Percentiles rank a stretch among this genome's conserved stretches.
phyloP scores from a whole-genome alignment of 2,888 invertebrate species.

The Onchidella celtica region DNA sequence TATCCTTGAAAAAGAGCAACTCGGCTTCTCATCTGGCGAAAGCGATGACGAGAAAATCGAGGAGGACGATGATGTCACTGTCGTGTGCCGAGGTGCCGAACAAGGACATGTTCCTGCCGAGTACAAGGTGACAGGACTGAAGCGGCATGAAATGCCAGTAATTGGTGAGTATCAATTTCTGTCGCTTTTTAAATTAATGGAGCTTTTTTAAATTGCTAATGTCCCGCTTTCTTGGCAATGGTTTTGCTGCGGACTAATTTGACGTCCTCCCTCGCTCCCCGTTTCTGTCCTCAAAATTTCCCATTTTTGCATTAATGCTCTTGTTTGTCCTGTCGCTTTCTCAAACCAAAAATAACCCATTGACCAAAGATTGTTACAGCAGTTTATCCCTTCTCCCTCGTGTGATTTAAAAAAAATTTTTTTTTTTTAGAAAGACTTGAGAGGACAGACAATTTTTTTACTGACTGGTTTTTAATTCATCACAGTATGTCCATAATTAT shows the following conservation, averaged over 20 bases:
- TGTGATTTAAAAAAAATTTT: too few relatives aligned
- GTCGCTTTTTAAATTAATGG: too few relatives aligned
- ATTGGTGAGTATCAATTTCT: constrained; percentile 39
- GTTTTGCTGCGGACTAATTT: not conserved
- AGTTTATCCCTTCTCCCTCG: too few relatives aligned
- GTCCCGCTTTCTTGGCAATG: not conserved
- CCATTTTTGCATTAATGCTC: too few relatives aligned
- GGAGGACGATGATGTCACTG: constrained; percentile 30
- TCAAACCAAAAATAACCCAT: too few relatives aligned
- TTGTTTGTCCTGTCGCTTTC: too few relatives aligned
- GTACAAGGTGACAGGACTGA: constrained; percentile 49
- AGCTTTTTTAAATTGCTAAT: constrained; percentile 4
- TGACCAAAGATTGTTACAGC: too few relatives aligned
- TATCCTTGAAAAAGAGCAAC: constrained; percentile 17
- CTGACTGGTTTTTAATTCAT: too few relatives aligned
- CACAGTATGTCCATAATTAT: too few relatives aligned
- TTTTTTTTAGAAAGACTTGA: too few relatives aligned
- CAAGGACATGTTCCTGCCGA: constrained; percentile 49
- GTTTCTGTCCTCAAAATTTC: not conserved
- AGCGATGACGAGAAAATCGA: constrained; percentile 37
- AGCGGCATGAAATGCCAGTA: constrained; percentile 51
- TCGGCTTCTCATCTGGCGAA: constrained; percentile 6
- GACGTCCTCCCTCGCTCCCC: not conserved
- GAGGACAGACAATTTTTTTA: too few relatives aligned
- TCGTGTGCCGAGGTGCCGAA: constrained; percentile 48